Conservation (phyloP, 2,797 vertebrate genomes). For the Galagoides demidoff region DNA sequence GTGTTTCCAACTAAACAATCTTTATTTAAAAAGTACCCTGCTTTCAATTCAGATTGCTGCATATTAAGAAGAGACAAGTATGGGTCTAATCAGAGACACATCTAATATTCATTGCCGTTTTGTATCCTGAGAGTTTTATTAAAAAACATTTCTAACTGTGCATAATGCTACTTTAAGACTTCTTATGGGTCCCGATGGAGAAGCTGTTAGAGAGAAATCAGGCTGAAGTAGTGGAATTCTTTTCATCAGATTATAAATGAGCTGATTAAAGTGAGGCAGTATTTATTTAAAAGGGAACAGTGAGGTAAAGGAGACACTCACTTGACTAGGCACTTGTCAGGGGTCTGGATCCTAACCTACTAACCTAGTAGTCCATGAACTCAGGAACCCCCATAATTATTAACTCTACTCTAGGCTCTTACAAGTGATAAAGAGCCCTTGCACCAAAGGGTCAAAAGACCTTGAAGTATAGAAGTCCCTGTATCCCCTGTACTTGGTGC, state of each 20-base stretch:
- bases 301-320: background rate
- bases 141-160: background rate
- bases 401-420: background rate
- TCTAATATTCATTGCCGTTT: background rate
- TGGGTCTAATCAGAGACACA: background rate
- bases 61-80: background rate
- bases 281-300: background rate
- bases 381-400: background rate
- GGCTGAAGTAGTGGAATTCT: background rate
- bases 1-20: constrained; percentile 18
- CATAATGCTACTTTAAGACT: background rate
- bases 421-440: background rate
- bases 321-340: background rate
- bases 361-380: background rate
- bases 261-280: background rate
- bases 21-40: background rate
- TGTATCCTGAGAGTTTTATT: background rate
- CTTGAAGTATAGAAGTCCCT: background rate
- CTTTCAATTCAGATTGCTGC: background rate
- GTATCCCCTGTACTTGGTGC: background rate
- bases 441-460: background rate
- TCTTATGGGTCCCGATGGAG: background rate
- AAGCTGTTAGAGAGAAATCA: background rate
- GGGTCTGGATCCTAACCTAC: background rate
- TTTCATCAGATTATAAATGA: background rate